Base-by-base conservation (phyloP, 2,888 invertebrate genomes). In the Epinotia brunnichana region DNA sequence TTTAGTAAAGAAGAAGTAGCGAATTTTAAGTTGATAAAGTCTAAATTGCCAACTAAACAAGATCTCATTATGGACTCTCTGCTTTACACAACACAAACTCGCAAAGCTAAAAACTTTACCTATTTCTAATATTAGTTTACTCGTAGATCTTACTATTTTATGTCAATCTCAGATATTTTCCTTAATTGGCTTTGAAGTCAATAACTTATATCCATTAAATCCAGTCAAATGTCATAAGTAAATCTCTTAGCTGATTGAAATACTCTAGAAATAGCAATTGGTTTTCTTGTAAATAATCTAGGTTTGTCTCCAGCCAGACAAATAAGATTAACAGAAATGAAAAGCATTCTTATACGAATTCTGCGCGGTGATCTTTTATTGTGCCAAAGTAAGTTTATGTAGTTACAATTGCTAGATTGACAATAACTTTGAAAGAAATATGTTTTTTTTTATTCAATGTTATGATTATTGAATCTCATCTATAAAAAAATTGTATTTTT, bases 281-380 rank as follows among this genome's bases (percentile, higher is more conserved):
- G 29, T 17, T 35, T 35, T 53, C 48, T n/a, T 29, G 9, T 35
- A 48, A 21, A 44, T 62, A 70, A 70, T 57, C 24, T n/a, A 17
- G 19, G 19, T 59, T 15, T 29, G 63, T 51, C 51, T 64, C 15
- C 39, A 59, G 51, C 15, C 39, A 59, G 51, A 51, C 63, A n/a
- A 70, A 64, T 41, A 41, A 64, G 51, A 69, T 69, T 69, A 60
- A 2, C 17, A n/a, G 24, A 48, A 62, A 29, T 62, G 9, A 15
- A 61, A 24, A 61, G 9, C 44, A 61, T 44, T 44, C 41, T 24
- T 24, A 24, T 24, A 24, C 15, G 19, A 21, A n/a, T 41, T 60
- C n/a, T 9, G 41, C 13, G n/a, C 39, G 17, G n/a, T 41, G 15
- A 60, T 61, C 21, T 44, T 41, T 61, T 61, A 60, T 44, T 44